Evolutionary conservation across 2,797 vertebrate genomes (phyloP).

Genomic region (Todus mexicanus): DNA sequence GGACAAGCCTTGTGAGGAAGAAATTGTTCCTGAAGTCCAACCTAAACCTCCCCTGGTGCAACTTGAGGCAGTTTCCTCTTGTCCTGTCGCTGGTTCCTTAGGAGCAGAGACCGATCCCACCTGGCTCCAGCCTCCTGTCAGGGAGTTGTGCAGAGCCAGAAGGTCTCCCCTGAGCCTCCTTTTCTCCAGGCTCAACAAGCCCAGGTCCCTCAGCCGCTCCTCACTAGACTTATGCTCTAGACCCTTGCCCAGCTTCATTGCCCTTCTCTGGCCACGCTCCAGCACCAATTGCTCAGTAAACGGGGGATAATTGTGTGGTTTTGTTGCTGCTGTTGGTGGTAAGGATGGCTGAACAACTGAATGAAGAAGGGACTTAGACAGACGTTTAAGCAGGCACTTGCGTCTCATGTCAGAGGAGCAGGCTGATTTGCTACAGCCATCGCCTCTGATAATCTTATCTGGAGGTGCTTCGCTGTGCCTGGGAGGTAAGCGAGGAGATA

Average conservation of each 20-base stretch:
- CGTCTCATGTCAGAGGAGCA: neutral
- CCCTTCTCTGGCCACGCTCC: neutral
- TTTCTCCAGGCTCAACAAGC: neutral
- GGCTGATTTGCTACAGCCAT: fast-evolving
- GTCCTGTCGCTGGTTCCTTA: neutral
- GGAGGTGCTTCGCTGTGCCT: neutral
- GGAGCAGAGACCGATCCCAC: neutral
- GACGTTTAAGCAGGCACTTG: neutral
- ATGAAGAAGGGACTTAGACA: neutral
- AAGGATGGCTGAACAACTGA: neutral
- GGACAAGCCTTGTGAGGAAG: neutral
- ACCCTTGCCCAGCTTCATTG: neutral
- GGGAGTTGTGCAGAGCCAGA: neutral
- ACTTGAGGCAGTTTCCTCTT: neutral
- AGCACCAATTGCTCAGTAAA: neutral
- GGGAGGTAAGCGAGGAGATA: neutral
- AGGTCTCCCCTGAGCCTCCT: neutral
- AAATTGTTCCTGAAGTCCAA: neutral
- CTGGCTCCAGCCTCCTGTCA: neutral
- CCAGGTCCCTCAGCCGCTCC: no score
- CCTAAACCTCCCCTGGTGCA: neutral
- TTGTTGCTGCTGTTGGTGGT: neutral
- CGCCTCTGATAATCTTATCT: neutral
- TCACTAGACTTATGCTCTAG: neutral
- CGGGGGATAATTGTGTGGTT: neutral